A percentile compares a stretch with the other conserved stretches of the same genome.
These are phyloP conservation scores for Tribolium freemani DNA, from an alignment of 2,888 invertebrate species.

Conservation along the genomic window DNA sequence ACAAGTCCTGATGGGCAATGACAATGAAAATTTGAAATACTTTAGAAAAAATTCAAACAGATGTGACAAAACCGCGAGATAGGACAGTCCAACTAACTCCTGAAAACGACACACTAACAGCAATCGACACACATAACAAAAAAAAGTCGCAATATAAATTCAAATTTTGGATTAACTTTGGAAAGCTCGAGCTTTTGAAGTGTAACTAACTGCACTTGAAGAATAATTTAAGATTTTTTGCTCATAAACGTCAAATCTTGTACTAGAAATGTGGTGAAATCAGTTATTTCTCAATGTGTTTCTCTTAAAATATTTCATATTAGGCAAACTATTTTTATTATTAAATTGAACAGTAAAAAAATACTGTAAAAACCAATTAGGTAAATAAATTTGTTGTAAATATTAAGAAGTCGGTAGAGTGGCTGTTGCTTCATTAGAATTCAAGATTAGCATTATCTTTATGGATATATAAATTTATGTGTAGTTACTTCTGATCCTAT, in stretches of 20 bases:
- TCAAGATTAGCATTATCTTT: slow-evolving; percentile 32
- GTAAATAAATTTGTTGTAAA: slow-evolving; percentile 24
- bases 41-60: neutral
- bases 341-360: slow-evolving; percentile 11
- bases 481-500: slow-evolving; percentile 5
- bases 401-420: slow-evolving; percentile 16
- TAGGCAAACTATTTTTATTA: slow-evolving; percentile 6
- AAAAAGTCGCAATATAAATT: no score
- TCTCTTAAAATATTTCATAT: slow-evolving; percentile 7
- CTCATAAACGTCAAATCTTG: neutral
- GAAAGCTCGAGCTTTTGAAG: no score
- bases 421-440: slow-evolving; percentile 25
- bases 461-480: slow-evolving; percentile 16
- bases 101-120: no score
- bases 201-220: neutral
- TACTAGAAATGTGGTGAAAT: neutral
- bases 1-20: neutral
- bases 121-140: no score
- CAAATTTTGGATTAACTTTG: no score
- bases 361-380: slow-evolving; percentile 22
- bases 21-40: neutral
- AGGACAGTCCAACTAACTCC: no score
- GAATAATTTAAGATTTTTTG: neutral
- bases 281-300: neutral
- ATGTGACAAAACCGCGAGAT: neutral